Evolutionary conservation across 2,888 invertebrate genomes (phyloP).

Genomic region (Macaria liturata): DNA sequence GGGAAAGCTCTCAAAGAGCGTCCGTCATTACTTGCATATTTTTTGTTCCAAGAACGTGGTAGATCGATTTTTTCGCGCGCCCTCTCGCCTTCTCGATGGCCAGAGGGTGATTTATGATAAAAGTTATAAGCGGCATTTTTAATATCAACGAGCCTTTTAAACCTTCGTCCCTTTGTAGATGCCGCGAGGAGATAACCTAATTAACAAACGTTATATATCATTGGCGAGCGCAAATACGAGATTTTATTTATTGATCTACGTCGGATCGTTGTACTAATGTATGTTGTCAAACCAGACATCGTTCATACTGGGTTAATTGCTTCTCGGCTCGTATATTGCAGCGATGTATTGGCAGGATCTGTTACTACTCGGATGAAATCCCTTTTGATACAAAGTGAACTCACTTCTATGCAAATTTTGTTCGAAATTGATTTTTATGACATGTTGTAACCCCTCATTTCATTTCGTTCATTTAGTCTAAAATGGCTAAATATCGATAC

Average conservation of each 20-base stretch:
- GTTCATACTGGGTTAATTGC: slow-evolving; percentile 8
- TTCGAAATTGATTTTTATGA: no score
- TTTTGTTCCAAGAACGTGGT: slow-evolving; percentile 67
- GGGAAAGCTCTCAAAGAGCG: slow-evolving; percentile 78
- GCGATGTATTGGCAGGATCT: background rate
- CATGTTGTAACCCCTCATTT: no score
- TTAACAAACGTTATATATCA: slow-evolving; percentile 80
- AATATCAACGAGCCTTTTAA: slow-evolving; percentile 80
- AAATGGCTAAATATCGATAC: no score
- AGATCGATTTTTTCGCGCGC: slow-evolving; percentile 71
- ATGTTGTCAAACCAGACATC: slow-evolving; percentile 16
- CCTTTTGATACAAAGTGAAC: no score
- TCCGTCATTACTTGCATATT: slow-evolving; percentile 81
- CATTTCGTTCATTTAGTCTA: no score
- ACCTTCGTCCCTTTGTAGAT: slow-evolving; percentile 68
- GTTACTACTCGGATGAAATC: no score
- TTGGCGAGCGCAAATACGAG: slow-evolving; percentile 68
- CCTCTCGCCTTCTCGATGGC: slow-evolving; percentile 55
- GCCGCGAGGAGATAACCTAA: slow-evolving; percentile 78
- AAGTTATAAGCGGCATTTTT: slow-evolving; percentile 77
- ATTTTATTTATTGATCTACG: slow-evolving; percentile 63
- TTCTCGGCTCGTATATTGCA: slow-evolving; percentile 2
- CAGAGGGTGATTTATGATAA: slow-evolving; percentile 81
- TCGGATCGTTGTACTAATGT: slow-evolving; percentile 15
- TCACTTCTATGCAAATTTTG: no score